Percentiles rank a stretch among this genome's conserved stretches.
phyloP scores from a whole-genome alignment of 1,140 invertebrate species.

The Drosophila pruinosa region DNA sequence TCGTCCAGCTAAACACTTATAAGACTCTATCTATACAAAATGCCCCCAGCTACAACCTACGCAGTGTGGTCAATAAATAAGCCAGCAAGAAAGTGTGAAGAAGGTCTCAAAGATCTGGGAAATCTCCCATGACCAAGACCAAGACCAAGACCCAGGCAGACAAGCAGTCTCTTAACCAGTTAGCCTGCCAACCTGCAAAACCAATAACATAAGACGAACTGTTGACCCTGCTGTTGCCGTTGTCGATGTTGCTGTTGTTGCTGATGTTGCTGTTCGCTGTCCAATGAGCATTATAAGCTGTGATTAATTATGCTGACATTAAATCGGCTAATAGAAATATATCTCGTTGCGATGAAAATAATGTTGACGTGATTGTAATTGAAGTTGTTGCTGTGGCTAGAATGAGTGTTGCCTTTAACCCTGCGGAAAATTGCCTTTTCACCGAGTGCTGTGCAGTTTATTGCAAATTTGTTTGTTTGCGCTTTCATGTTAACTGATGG shows the following conservation, averaged over 20 bases:
- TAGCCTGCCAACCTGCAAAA: conserved; percentile 5
- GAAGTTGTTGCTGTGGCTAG: conserved; percentile 49
- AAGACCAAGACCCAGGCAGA: too few species aligned
- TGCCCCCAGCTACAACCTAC: conserved; percentile 71
- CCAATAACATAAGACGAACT: conserved; percentile 58
- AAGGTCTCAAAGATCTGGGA: conserved; percentile 51
- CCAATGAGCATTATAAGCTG: conserved; percentile 61
- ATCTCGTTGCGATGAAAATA: conserved; percentile 79
- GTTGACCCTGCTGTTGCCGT: conserved; percentile 54
- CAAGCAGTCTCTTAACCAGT: neutral
- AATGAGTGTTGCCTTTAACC: conserved; percentile 68
- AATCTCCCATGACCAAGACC: too few species aligned
- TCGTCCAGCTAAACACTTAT: conserved; percentile 52
- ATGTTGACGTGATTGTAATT: conserved; percentile 80
- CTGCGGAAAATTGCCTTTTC: conserved; percentile 72
- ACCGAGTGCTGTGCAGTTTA: conserved; percentile 73
- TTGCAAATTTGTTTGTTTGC: conserved; percentile 76
- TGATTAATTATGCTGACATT: conserved; percentile 81
- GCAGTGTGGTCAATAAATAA: conserved; percentile 73
- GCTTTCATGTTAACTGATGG: conserved; percentile 73
- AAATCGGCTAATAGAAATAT: conserved; percentile 82
- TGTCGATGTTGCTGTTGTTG: conserved; percentile 22
- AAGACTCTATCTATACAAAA: conserved; percentile 51
- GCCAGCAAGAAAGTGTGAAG: conserved; percentile 64
- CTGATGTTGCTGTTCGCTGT: conserved; percentile 27